Conservation (phyloP, 2,113 vertebrate genomes). For the Leuciscus idus region DNA sequence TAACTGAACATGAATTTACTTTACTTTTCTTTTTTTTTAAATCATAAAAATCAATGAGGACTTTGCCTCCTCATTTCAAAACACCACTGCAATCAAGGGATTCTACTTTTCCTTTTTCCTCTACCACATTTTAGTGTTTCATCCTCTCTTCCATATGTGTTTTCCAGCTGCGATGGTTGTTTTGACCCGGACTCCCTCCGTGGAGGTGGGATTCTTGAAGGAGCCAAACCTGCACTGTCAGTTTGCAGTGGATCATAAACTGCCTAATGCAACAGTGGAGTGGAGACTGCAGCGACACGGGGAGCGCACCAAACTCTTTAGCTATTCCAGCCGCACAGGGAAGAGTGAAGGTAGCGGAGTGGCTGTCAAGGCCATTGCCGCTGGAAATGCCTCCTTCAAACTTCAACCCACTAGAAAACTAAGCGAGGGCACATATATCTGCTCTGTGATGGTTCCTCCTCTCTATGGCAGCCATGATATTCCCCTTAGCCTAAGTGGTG, state of each 20-base stretch:
- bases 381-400: conserved; percentile 71
- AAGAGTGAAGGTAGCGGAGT: conserved; percentile 56
- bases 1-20: too few species aligned
- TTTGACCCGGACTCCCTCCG: conserved; percentile 63
- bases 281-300: conserved; percentile 67
- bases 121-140: neutral
- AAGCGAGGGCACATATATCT: conserved; percentile 70
- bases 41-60: neutral
- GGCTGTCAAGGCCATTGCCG: conserved; percentile 54
- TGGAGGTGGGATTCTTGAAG: conserved; percentile 62
- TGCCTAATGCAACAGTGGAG: conserved; percentile 52
- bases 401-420: conserved; percentile 57
- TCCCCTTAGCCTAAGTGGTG: conserved; percentile 72
- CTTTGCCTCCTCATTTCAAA: neutral
- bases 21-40: too few species aligned
- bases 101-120: too few species aligned
- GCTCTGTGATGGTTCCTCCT: conserved; percentile 66
- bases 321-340: conserved; percentile 58
- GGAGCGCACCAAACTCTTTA: conserved; percentile 61
- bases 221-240: conserved; percentile 72
- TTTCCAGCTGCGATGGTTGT: conserved; percentile 70
- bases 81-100: neutral
- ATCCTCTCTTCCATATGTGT: neutral
- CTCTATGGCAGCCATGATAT: conserved; percentile 65
- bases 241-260: conserved; percentile 72